Evolutionary conservation across 1,140 invertebrate genomes (phyloP).

Genomic region (Drosophila kepulauana): DNA sequence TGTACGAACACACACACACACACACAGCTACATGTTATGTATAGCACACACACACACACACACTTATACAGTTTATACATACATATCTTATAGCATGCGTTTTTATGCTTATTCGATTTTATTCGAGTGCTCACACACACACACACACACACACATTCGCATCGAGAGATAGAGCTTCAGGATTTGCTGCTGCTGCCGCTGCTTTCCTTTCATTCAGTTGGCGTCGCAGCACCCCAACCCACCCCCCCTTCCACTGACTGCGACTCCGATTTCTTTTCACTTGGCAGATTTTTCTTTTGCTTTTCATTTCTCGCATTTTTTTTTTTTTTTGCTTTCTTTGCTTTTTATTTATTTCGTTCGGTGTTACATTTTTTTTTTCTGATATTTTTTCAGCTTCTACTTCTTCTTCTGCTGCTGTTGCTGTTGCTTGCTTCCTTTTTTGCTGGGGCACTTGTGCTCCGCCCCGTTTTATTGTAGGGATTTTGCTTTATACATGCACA

Average conservation of each 20-base stretch:
- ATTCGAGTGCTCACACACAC: constrained; percentile 69
- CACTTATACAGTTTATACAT: constrained; percentile 15
- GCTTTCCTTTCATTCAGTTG: constrained; percentile 43
- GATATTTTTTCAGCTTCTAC: constrained; percentile 36
- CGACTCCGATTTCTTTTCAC: constrained; percentile 80
- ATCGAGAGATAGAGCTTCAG: constrained; percentile 69
- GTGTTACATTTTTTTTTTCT: constrained; percentile 37
- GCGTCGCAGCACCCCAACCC: constrained; percentile 15
- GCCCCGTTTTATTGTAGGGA: constrained; percentile 82
- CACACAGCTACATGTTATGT: constrained; percentile 16
- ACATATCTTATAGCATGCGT: constrained; percentile 67
- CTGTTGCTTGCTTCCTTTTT: constrained; percentile 18
- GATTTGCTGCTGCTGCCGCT: constrained; percentile 61
- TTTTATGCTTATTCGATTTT: constrained; percentile 83
- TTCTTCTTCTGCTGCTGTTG: constrained; percentile 11
- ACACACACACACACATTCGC: constrained; percentile 35
- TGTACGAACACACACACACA: constrained; percentile 51
- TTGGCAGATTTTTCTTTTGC: constrained; percentile 80
- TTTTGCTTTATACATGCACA: constrained; percentile 58
- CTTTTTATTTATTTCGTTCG: constrained; percentile 43
- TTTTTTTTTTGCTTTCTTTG: constrained; percentile 43
- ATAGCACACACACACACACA: constrained; percentile 20
- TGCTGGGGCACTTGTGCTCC: constrained; percentile 76
- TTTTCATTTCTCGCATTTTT: constrained; percentile 65
- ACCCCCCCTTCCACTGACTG: constrained; percentile 28